These are phyloP conservation scores for Ptychodera flava DNA, from an alignment of 35 echinoderm and acorn worm genomes.

Conservation along the genomic window DNA sequence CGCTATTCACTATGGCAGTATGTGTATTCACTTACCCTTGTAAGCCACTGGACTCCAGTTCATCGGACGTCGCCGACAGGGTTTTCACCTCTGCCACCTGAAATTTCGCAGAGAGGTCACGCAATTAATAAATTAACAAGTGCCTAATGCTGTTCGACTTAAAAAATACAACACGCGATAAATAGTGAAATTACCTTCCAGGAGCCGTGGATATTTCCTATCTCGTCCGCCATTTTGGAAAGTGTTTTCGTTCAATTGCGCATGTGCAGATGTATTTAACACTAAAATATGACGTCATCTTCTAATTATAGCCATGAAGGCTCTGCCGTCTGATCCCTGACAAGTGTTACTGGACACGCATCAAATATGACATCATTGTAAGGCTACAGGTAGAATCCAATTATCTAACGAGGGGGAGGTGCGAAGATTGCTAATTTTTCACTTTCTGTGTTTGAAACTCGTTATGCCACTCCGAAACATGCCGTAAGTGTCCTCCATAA, in stretches of 20 bases:
- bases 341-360: too few relatives aligned
- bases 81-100: background rate
- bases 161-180: background rate
- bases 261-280: background rate
- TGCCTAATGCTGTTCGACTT: too few relatives aligned
- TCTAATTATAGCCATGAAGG: background rate
- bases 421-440: too few relatives aligned
- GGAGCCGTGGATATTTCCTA: background rate
- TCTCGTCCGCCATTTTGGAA: background rate
- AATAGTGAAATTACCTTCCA: background rate
- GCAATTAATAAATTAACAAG: background rate
- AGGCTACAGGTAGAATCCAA: too few relatives aligned
- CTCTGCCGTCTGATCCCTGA: too few relatives aligned
- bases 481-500: too few relatives aligned
- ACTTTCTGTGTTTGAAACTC: too few relatives aligned
- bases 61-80: background rate
- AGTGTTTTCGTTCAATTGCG: background rate
- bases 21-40: background rate
- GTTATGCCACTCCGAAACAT: too few relatives aligned
- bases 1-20: background rate
- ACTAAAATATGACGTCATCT: background rate
- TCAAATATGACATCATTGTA: too few relatives aligned
- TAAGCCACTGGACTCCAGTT: background rate
- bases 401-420: too few relatives aligned
- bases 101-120: background rate